Conservation (phyloP, 2,888 invertebrate species). For the Cerceris rybyensis region DNA sequence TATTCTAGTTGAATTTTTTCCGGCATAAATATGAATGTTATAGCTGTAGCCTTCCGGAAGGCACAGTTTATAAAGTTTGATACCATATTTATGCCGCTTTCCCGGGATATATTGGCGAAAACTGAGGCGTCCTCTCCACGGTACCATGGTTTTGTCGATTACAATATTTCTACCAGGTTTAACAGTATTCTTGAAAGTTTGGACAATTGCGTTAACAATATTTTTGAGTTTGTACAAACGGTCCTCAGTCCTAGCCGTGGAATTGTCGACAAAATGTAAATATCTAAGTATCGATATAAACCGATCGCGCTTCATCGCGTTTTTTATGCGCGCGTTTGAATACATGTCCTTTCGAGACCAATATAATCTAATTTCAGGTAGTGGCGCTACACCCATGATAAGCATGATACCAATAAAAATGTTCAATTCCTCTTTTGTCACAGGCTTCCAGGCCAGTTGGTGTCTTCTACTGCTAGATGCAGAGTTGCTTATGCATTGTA, state of each 20-base stretch:
- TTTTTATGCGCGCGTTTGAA: constrained; percentile 19
- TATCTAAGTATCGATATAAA: no score
- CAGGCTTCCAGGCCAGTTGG: constrained; percentile 51
- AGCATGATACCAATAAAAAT: constrained; percentile 15
- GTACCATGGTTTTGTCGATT: no score
- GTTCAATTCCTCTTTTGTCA: constrained; percentile 42
- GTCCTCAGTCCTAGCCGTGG: constrained; percentile 11
- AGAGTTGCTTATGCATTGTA: constrained; percentile 51
- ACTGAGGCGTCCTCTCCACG: no score
- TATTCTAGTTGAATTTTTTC: not conserved
- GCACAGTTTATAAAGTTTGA: no score
- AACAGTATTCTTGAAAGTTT: constrained; percentile 5
- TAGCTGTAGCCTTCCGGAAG: not conserved
- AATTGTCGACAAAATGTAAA: no score
- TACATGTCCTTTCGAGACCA: constrained; percentile 17
- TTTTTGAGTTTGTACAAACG: constrained; percentile 8
- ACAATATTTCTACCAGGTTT: not conserved
- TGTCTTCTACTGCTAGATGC: constrained; percentile 44
- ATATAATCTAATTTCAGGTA: no score
- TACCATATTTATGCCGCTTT: no score
- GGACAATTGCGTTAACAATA: constrained; percentile 15
- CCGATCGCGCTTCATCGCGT: constrained; percentile 12
- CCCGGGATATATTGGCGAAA: no score
- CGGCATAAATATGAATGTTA: constrained; percentile 7
- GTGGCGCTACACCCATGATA: no score